Percentiles rank a stretch among this genome's conserved stretches.
Evolutionary conservation across 2,888 invertebrate species (phyloP).

Genomic region (Leucophenga montana): DNA sequence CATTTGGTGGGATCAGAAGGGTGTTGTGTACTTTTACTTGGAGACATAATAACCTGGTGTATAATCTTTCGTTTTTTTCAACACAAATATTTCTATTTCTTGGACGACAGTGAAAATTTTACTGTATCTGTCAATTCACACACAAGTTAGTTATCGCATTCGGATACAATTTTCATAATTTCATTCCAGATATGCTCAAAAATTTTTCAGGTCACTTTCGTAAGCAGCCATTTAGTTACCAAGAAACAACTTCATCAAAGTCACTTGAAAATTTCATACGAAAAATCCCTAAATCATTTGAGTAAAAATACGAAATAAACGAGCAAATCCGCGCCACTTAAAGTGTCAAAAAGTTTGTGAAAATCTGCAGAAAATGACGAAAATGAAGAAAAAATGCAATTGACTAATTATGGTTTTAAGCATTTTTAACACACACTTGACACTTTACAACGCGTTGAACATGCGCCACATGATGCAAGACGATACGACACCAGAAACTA

Average conservation of each 20-base stretch:
- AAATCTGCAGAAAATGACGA: not conserved
- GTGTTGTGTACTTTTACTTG: too few species aligned
- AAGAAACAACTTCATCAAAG: not conserved
- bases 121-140: too few species aligned
- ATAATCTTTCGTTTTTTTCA: too few species aligned
- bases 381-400: slow-evolving; percentile 15
- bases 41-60: too few species aligned
- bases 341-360: slow-evolving; percentile 22
- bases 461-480: slow-evolving; percentile 28
- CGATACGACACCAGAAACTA: not conserved
- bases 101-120: too few species aligned
- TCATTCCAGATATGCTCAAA: too few species aligned
- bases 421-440: slow-evolving; percentile 37
- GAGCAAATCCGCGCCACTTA: slow-evolving; percentile 17
- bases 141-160: too few species aligned
- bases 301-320: not conserved
- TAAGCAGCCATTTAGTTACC: too few species aligned
- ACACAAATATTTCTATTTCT: too few species aligned
- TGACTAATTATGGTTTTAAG: slow-evolving; percentile 34
- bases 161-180: too few species aligned
- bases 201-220: too few species aligned
- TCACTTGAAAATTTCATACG: not conserved
- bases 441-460: slow-evolving; percentile 26
- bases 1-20: too few species aligned
- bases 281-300: not conserved